These are phyloP conservation scores for Plebejus melissa DNA, from an alignment of 2,888 invertebrate genomes.

Conservation along the genomic window DNA sequence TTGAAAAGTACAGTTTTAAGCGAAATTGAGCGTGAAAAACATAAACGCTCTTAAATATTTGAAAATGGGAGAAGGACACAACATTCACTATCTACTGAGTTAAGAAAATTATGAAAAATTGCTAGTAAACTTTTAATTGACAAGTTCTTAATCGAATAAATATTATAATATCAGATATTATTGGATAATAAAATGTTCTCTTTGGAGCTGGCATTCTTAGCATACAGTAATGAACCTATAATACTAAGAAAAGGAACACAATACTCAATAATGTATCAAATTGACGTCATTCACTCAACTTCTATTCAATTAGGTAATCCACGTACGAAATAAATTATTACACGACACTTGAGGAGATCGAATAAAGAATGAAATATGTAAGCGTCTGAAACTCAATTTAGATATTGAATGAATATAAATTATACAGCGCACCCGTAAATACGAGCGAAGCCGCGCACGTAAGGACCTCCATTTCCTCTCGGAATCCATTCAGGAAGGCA, in stretches of 20 bases:
- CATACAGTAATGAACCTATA: background rate
- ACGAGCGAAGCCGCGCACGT: constrained; percentile 49
- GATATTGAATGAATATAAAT: constrained; percentile 53
- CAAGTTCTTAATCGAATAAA: too few relatives aligned
- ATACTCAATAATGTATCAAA: background rate
- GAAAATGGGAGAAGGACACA: background rate
- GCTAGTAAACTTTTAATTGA: too few relatives aligned
- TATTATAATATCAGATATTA: too few relatives aligned
- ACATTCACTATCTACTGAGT: background rate
- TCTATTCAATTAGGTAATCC: background rate
- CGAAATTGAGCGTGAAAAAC: too few relatives aligned
- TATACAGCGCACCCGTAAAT: constrained; percentile 56
- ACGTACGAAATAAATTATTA: constrained; percentile 13
- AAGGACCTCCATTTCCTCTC: constrained; percentile 75
- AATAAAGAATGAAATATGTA: constrained; percentile 26
- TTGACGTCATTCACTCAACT: background rate
- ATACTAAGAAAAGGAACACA: background rate
- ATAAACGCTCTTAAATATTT: too few relatives aligned
- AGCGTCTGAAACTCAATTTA: constrained; percentile 35
- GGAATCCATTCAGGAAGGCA: constrained; percentile 65
- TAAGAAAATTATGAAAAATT: too few relatives aligned
- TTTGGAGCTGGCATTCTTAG: too few relatives aligned
- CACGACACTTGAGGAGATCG: constrained; percentile 13
- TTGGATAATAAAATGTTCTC: too few relatives aligned
- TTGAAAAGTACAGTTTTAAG: too few relatives aligned